phyloP scores from a whole-genome alignment of 35 echinoderm and acorn worm species.

The Diadema setosum region DNA sequence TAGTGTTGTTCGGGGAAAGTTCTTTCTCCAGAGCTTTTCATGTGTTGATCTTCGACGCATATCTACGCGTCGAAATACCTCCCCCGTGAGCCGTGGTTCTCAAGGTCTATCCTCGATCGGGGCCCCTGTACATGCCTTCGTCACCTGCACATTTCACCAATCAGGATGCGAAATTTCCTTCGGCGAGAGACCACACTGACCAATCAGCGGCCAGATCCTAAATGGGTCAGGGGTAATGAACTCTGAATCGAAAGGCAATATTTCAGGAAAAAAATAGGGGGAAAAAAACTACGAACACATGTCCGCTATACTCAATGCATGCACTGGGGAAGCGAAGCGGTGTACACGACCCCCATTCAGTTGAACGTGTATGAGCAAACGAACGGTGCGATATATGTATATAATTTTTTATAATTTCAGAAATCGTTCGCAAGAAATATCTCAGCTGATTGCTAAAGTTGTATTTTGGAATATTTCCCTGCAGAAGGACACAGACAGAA shows the following conservation, averaged over 20 bases:
- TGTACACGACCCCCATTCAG: background rate
- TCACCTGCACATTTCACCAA: constrained; percentile 47
- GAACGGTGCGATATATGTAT: background rate
- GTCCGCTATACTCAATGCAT: background rate
- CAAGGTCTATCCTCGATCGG: constrained; percentile 12
- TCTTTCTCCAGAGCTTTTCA: no score
- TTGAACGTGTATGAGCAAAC: constrained; percentile 4
- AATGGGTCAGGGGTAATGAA: constrained; percentile 83
- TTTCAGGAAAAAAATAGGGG: background rate
- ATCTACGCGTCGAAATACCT: no score
- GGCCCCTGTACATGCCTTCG: constrained; percentile 7
- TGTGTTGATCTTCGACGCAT: no score
- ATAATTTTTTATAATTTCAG: background rate
- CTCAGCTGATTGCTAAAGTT: background rate
- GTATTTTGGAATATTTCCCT: constrained; percentile 3
- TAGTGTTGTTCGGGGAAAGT: no score
- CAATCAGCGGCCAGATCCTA: constrained; percentile 40
- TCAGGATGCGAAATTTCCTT: constrained; percentile 20
- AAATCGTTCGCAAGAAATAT: background rate
- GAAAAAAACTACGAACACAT: constrained; percentile 22
- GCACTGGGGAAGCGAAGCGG: background rate
- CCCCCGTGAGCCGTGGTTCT: background rate
- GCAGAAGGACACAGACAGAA: background rate
- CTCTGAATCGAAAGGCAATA: constrained; percentile 42
- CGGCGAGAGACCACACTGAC: constrained; percentile 7